A percentile compares a stretch with the other conserved stretches of the same genome.
phyloP scores from a whole-genome alignment of 2,888 invertebrate species.

The Globia sparganii region DNA sequence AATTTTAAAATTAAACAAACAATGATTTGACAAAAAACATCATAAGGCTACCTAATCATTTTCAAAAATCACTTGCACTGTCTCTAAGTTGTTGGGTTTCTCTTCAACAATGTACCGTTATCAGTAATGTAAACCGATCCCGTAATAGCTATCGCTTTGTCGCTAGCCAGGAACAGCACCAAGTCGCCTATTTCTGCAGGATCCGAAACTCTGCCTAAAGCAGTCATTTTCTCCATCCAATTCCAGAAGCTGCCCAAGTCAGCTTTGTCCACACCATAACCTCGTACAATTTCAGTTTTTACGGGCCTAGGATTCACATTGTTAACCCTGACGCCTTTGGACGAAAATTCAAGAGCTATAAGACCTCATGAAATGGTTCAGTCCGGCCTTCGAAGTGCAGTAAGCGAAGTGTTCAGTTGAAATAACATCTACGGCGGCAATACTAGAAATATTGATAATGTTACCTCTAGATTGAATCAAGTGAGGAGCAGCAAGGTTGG shows the following conservation, averaged over 20 bases:
- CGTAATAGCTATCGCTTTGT: conserved; percentile 93
- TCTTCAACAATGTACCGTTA: conserved; percentile 61
- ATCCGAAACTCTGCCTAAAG: conserved; percentile 94
- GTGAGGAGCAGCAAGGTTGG: conserved; percentile 67
- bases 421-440: conserved; percentile 50
- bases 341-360: conserved; percentile 94
- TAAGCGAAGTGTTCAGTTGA: conserved; percentile 59
- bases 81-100: background rate
- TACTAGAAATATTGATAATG: conserved; percentile 72
- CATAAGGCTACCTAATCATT: background rate
- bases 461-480: conserved; percentile 71
- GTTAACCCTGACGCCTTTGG: conserved; percentile 94
- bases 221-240: conserved; percentile 93
- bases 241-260: conserved; percentile 86
- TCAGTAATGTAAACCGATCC: conserved; percentile 88
- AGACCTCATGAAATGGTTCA: conserved; percentile 97
- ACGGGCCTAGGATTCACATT: conserved; percentile 96
- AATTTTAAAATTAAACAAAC: conserved; percentile 4
- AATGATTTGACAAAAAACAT: background rate
- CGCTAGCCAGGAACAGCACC: conserved; percentile 67
- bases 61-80: background rate
- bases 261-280: conserved; percentile 73
- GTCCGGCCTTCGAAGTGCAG: conserved; percentile 69
- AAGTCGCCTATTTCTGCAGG: conserved; percentile 69
- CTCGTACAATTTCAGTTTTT: conserved; percentile 73